These are phyloP conservation scores for Melipona bicolor DNA, from an alignment of 2,888 invertebrate species.

Conservation along the genomic window DNA sequence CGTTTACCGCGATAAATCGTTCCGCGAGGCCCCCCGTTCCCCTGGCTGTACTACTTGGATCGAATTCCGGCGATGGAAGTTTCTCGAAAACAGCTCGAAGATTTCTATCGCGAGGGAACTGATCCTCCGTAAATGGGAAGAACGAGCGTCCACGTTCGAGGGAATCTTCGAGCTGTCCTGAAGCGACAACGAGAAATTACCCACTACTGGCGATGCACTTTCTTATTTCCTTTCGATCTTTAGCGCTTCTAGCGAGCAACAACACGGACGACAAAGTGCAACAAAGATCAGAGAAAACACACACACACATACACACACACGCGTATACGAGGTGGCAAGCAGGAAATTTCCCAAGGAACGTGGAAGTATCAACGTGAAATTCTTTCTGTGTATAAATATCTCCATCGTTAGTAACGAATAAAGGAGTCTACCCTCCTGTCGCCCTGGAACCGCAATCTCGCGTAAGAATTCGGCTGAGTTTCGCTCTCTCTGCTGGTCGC, in stretches of 20 bases:
- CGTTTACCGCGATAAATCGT: neutral
- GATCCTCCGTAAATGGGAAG: neutral
- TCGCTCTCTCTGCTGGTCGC: constrained; percentile 33
- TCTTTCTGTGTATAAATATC: neutral
- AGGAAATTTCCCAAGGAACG: neutral
- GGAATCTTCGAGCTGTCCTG: constrained; percentile 11
- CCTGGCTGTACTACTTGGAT: neutral
- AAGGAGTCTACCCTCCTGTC: constrained; percentile 75
- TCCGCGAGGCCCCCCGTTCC: neutral
- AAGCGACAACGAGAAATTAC: neutral
- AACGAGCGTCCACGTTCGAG: neutral
- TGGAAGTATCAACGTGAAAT: neutral
- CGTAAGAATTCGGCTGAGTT: constrained; percentile 75
- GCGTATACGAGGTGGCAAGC: too few species aligned
- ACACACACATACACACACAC: too few species aligned
- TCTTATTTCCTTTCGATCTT: too few species aligned
- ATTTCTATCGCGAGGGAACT: constrained; percentile 4
- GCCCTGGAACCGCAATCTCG: constrained; percentile 76
- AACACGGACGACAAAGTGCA: too few species aligned
- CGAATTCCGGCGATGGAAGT: neutral
- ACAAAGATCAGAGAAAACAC: too few species aligned
- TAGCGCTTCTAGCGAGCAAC: too few species aligned
- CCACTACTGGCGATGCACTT: too few species aligned
- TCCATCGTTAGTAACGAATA: constrained; percentile 68
- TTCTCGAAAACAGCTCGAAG: neutral